These are phyloP conservation scores for Microcebus jonahi DNA, from an alignment of 2,113 vertebrate genomes.

Conservation along the genomic window DNA sequence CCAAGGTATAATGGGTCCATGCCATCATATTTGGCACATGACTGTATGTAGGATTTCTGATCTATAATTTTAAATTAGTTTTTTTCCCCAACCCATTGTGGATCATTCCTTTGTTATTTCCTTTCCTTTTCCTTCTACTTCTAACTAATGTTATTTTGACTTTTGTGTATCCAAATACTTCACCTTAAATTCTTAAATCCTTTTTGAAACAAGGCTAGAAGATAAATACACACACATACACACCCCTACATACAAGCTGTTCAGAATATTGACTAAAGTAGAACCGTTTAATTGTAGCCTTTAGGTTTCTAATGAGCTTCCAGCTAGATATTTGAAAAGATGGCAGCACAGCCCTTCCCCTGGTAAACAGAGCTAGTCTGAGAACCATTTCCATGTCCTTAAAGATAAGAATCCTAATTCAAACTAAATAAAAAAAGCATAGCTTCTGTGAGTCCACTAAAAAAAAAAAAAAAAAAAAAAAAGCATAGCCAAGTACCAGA, in stretches of 20 bases:
- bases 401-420: slow-evolving; percentile 18
- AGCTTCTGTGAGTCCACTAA: too few relatives aligned
- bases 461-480: neutral
- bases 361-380: slow-evolving; percentile 5
- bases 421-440: neutral
- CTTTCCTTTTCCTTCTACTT: neutral
- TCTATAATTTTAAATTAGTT: neutral
- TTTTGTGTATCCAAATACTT: neutral
- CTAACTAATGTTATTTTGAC: slow-evolving; percentile 50
- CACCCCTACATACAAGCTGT: neutral
- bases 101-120: neutral
- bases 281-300: slow-evolving; percentile 35
- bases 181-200: neutral
- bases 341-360: neutral
- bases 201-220: slow-evolving; percentile 29
- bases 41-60: neutral
- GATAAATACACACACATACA: neutral
- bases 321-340: slow-evolving; percentile 36
- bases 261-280: slow-evolving; percentile 39
- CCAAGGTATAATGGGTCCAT: neutral
- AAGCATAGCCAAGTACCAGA: neutral
- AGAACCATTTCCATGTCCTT: slow-evolving; percentile 1
- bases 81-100: neutral
- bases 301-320: slow-evolving; percentile 19
- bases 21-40: neutral